These are phyloP conservation scores for Poecilia picta DNA, from an alignment of 2,797 vertebrate species.

Conservation along the genomic window DNA sequence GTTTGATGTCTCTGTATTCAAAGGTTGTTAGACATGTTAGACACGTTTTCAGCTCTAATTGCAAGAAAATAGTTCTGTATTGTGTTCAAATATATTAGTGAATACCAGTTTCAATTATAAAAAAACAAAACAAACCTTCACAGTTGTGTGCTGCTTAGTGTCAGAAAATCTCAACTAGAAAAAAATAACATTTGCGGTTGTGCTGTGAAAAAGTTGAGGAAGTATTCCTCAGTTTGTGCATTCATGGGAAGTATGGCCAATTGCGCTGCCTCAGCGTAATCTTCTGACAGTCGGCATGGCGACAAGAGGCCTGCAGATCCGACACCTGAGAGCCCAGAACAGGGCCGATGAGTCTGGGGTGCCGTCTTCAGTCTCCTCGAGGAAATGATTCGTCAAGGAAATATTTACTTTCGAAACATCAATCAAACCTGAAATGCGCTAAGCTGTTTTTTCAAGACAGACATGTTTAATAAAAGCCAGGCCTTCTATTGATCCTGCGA, in stretches of 20 bases:
- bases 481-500: background rate
- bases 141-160: background rate
- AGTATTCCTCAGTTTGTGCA: background rate
- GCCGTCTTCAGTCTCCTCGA: conserved; percentile 50
- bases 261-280: conserved; percentile 70
- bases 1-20: background rate
- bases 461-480: background rate
- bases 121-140: no score
- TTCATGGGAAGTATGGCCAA: conserved; percentile 42
- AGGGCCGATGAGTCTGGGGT: conserved; percentile 66
- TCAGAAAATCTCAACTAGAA: background rate
- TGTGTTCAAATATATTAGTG: background rate
- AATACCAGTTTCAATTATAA: background rate
- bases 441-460: conserved; percentile 32
- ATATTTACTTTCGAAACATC: conserved; percentile 52
- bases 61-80: background rate
- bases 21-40: background rate
- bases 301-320: conserved; percentile 80
- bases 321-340: conserved; percentile 77
- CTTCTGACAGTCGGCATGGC: conserved; percentile 76
- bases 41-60: background rate
- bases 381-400: conserved; percentile 56
- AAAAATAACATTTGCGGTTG: background rate
- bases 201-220: background rate
- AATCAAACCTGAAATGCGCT: conserved; percentile 48